phyloP scores from a whole-genome alignment of 2,888 invertebrate species.

The Byasa hedistus region DNA sequence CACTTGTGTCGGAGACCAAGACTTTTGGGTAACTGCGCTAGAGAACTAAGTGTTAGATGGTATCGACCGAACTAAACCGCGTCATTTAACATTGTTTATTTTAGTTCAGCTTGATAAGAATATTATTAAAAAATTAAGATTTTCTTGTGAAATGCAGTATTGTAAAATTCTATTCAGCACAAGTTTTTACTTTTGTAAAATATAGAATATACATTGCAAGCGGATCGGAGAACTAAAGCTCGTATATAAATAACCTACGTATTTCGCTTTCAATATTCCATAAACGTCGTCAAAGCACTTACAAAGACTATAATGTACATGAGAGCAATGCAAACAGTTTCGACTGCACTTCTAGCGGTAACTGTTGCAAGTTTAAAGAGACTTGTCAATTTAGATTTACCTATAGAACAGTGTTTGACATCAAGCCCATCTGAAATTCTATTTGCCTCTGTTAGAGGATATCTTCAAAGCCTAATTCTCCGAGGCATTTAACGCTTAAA shows the following conservation, averaged over 20 bases:
- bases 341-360: not conserved
- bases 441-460: slow-evolving; percentile 19
- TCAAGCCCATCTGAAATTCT: slow-evolving; percentile 18
- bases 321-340: not conserved
- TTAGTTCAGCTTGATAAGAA: no score
- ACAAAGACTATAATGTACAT: not conserved
- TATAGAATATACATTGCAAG: no score
- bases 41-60: no score
- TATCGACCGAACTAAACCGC: no score
- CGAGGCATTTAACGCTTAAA: slow-evolving; percentile 9
- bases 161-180: no score
- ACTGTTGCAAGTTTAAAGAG: slow-evolving; percentile 14
- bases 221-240: not conserved
- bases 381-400: slow-evolving; percentile 20
- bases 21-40: no score
- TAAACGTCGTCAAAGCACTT: not conserved
- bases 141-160: no score
- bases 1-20: no score
- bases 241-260: not conserved
- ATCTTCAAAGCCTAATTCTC: slow-evolving; percentile 11
- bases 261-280: not conserved
- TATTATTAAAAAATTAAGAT: no score
- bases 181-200: no score
- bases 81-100: no score
- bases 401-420: slow-evolving; percentile 17